A percentile compares a stretch with the other conserved stretches of the same genome.
phyloP scores from a whole-genome alignment of 1,140 invertebrate species.

The Drosophila pseudoobscura region DNA sequence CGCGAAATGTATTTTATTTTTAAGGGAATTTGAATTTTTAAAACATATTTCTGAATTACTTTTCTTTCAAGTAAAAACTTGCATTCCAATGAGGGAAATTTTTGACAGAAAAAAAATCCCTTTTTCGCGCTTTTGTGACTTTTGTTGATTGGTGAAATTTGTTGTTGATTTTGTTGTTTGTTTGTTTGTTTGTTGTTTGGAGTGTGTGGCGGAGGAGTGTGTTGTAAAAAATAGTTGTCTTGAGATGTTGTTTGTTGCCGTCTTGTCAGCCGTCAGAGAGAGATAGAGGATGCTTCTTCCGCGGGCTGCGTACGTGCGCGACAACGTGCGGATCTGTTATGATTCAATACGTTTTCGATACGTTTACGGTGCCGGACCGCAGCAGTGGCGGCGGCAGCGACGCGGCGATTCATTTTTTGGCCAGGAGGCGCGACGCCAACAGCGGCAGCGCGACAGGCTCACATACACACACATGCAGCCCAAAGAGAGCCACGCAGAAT shows the following conservation, averaged over 20 bases:
- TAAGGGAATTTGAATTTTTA: conserved; percentile 3
- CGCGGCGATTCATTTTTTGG: too few species aligned
- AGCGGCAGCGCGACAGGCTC: conserved; percentile 64
- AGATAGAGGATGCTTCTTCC: conserved; percentile 62
- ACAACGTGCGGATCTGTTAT: conserved; percentile 82
- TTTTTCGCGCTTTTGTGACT: conserved; percentile 6
- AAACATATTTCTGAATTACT: conserved; percentile 8
- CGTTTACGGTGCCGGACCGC: conserved; percentile 73
- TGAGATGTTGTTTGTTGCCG: not conserved
- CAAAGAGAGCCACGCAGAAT: conserved; percentile 62
- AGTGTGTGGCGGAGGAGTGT: conserved; percentile 3
- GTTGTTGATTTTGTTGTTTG: conserved; percentile 7
- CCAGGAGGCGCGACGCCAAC: conserved; percentile 38
- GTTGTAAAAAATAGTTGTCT: conserved; percentile 1
- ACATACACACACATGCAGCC: conserved; percentile 37
- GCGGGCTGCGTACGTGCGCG: conserved; percentile 79
- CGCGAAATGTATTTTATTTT: conserved; percentile 26
- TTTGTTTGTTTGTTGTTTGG: conserved; percentile 8
- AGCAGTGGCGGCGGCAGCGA: conserved; percentile 30
- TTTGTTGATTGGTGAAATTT: conserved; percentile 23
- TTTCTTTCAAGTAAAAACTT: not conserved
- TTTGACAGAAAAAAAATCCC: conserved; percentile 8
- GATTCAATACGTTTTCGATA: conserved; percentile 81
- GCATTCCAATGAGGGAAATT: too few species aligned
- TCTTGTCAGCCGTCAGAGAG: conserved; percentile 44